A percentile compares a stretch with the other conserved stretches of the same genome.
Conservation (phyloP, 1,140 invertebrate species). For the Pseudomyrmex sp. region DNA sequence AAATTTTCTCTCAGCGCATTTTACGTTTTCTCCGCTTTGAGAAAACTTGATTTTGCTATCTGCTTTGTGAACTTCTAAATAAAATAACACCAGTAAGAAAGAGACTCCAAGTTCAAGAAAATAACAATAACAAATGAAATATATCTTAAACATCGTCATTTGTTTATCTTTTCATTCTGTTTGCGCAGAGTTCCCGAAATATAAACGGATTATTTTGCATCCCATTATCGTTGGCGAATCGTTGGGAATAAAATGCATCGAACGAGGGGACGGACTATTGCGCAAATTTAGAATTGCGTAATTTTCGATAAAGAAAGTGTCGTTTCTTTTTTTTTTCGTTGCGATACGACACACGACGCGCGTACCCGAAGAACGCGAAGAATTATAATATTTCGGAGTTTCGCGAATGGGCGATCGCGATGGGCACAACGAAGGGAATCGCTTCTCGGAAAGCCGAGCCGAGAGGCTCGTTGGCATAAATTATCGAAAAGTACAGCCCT, state of each 20-base stretch:
- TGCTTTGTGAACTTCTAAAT: not conserved
- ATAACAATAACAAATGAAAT: not conserved
- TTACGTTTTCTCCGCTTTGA: no score
- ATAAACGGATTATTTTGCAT: not conserved
- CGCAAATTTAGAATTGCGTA: not conserved
- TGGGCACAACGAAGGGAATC: constrained; percentile 6
- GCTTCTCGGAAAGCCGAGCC: constrained; percentile 60
- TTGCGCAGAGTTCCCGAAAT: not conserved
- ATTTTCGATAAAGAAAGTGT: constrained; percentile 39
- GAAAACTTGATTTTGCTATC: no score
- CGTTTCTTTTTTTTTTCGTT: not conserved
- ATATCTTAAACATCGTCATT: not conserved
- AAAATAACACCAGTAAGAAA: not conserved
- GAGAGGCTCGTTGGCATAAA: constrained; percentile 67
- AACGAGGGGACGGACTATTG: not conserved
- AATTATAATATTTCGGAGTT: constrained; percentile 35
- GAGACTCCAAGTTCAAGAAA: no score
- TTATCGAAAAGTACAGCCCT: constrained; percentile 73
- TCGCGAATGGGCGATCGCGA: not conserved
- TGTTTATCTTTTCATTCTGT: not conserved
- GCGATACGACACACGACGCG: not conserved
- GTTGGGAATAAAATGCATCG: not conserved
- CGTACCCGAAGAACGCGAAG: constrained; percentile 45
- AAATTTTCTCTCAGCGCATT: no score
- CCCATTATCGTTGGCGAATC: not conserved